phyloP scores from a whole-genome alignment of 2,888 invertebrate species.

The Lysandra coridon region DNA sequence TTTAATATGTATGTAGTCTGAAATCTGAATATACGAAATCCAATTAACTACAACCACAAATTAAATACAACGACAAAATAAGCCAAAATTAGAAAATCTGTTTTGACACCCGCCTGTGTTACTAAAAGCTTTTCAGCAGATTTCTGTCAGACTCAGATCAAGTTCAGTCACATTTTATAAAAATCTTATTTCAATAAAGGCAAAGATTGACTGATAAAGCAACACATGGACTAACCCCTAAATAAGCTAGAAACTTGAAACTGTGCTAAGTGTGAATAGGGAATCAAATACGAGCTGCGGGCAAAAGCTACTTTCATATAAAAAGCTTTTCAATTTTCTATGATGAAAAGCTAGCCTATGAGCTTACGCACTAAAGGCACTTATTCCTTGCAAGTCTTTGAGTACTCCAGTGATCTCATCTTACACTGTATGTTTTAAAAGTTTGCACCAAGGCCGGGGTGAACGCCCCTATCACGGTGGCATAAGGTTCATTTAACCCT shows the following conservation, averaged over 20 bases:
- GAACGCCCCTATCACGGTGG: constrained; percentile 18
- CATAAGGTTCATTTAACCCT: constrained; percentile 3
- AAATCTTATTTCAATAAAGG: no score
- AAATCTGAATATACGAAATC: no score
- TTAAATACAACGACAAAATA: no score
- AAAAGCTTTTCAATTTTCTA: background rate
- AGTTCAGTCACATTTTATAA: no score
- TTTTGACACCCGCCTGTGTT: no score
- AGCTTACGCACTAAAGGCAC: background rate
- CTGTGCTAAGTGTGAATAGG: background rate
- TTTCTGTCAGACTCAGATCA: no score
- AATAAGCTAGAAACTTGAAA: background rate
- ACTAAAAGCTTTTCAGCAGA: no score
- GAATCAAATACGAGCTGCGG: background rate
- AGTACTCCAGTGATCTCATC: background rate
- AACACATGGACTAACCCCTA: no score
- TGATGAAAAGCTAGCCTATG: background rate
- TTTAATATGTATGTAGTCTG: no score
- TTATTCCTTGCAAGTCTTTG: background rate
- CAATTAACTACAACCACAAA: no score
- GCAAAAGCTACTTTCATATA: background rate
- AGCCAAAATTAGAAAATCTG: no score
- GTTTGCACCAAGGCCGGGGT: background rate
- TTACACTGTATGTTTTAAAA: background rate
- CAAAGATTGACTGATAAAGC: no score